phyloP scores from a whole-genome alignment of 2,797 vertebrate species.

The Myotis pilosus region DNA sequence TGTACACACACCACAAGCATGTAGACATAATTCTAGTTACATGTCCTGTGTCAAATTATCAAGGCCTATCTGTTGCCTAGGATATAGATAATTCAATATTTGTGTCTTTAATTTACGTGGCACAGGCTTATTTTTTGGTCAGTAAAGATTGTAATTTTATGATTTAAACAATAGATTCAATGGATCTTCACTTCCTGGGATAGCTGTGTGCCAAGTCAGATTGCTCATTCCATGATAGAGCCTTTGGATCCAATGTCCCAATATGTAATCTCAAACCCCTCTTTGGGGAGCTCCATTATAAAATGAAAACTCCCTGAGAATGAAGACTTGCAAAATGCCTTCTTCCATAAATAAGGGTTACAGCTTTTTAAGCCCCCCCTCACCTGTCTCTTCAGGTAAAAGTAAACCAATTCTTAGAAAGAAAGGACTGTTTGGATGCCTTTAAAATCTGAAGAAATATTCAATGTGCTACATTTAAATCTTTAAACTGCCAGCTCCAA shows the following conservation, averaged over 20 bases:
- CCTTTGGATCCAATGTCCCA: not conserved
- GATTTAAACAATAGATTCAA: not conserved
- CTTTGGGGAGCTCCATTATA: not conserved
- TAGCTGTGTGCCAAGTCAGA: not conserved
- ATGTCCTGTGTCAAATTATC: not conserved
- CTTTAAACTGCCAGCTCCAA: slow-evolving; percentile 35
- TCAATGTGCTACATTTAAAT: not conserved
- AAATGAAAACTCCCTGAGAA: not conserved
- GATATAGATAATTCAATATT: not conserved
- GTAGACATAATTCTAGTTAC: not conserved
- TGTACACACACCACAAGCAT: not conserved
- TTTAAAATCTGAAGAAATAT: slow-evolving; percentile 35
- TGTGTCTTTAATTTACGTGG: not conserved
- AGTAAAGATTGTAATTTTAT: not conserved
- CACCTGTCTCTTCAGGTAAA: not conserved
- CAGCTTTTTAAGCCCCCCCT: not conserved
- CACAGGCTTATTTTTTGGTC: not conserved
- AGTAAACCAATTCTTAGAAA: slow-evolving; percentile 23
- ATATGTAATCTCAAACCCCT: not conserved
- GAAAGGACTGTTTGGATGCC: not conserved
- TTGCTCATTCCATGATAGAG: not conserved
- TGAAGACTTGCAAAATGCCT: not conserved
- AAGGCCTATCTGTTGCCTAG: not conserved
- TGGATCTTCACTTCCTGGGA: not conserved
- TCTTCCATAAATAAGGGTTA: not conserved